These are phyloP conservation scores for Gambusia yucatana DNA, from an alignment of 2,797 vertebrate genomes.

Conservation along the genomic window DNA sequence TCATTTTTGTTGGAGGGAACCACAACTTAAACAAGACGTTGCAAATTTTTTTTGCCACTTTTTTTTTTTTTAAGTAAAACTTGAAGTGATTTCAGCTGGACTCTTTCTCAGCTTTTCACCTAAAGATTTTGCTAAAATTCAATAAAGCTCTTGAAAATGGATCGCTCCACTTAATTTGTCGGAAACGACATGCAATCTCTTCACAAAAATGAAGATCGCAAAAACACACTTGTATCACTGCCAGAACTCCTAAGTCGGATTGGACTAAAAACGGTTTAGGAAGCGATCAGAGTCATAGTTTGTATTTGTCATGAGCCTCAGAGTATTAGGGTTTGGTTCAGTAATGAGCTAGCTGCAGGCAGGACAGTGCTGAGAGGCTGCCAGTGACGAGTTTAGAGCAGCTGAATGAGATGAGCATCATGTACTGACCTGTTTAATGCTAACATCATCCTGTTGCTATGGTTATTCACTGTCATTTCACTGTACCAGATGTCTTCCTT, in stretches of 20 bases:
- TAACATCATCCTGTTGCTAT: conserved; percentile 81
- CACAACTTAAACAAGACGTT: neutral
- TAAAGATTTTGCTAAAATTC: neutral
- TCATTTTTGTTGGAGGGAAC: neutral
- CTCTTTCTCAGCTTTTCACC: neutral
- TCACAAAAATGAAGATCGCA: neutral
- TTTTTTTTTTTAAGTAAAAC: neutral
- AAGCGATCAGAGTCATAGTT: neutral
- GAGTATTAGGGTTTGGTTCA: conserved; percentile 43
- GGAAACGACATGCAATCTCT: neutral
- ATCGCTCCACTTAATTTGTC: neutral
- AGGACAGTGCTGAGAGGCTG: conserved; percentile 56
- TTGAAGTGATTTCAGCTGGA: neutral
- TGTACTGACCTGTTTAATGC: conserved; percentile 78
- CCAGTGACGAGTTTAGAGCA: conserved; percentile 57
- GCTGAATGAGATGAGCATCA: conserved; percentile 62
- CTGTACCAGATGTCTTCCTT: conserved; percentile 72
- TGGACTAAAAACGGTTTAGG: neutral
- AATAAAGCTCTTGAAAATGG: neutral
- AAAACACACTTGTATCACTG: neutral
- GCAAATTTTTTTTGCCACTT: neutral
- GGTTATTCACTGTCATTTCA: conserved; percentile 82
- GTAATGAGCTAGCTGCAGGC: conserved; percentile 56
- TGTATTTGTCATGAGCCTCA: conserved; percentile 79
- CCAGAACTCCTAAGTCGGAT: neutral